Percentiles rank a stretch among this genome's conserved stretches.
These are phyloP conservation scores for Eupithecia abbreviata DNA, from an alignment of 2,888 invertebrate species.

Conservation along the genomic window DNA sequence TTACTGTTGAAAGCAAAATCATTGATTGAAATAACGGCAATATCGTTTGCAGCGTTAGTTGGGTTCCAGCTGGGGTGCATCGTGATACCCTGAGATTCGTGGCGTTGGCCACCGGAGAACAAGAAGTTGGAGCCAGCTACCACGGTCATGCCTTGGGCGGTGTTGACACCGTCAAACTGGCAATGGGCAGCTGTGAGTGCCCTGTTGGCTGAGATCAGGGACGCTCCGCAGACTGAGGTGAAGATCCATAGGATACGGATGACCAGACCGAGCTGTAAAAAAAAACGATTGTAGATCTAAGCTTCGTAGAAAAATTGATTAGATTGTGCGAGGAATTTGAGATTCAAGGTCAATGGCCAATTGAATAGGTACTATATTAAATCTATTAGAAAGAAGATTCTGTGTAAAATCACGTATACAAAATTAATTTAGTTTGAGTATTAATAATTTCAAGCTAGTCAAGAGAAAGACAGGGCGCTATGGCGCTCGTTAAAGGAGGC, in stretches of 20 bases:
- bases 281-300: neutral
- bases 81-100: slow-evolving; percentile 46
- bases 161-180: slow-evolving; percentile 51
- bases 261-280: slow-evolving; percentile 59
- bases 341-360: neutral
- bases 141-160: slow-evolving; percentile 53
- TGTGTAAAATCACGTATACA: too few species aligned
- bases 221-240: slow-evolving; percentile 62
- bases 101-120: slow-evolving; percentile 58
- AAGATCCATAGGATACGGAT: slow-evolving; percentile 54
- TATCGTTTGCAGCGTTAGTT: slow-evolving; percentile 52
- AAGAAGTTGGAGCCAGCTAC: slow-evolving; percentile 62
- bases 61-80: slow-evolving; percentile 58
- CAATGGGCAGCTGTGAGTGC: slow-evolving; percentile 65
- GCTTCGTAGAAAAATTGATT: neutral
- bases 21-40: slow-evolving; percentile 53
- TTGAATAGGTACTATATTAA: too few species aligned
- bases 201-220: slow-evolving; percentile 50
- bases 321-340: neutral
- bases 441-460: too few species aligned
- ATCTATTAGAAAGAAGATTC: too few species aligned
- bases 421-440: too few species aligned
- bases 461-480: too few species aligned
- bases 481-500: too few species aligned
- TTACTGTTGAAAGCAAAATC: slow-evolving; percentile 49